phyloP scores from a whole-genome alignment of 2,888 invertebrate species.

The Philaethria dido region DNA sequence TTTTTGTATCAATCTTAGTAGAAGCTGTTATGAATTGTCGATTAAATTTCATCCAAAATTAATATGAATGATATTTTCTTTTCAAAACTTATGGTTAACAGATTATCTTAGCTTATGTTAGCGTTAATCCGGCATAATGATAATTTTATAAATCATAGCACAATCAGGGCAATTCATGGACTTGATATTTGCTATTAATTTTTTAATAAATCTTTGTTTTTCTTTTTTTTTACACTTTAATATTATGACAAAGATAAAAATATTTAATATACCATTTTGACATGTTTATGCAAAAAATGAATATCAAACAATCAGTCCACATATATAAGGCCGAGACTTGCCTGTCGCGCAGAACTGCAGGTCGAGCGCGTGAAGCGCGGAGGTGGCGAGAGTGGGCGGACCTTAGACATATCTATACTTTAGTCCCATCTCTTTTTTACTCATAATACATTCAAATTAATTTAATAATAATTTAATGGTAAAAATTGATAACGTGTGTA shows the following conservation, averaged over 20 bases:
- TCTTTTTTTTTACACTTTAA: too few relatives aligned
- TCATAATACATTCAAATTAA: conserved; percentile 7
- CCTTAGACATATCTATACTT: conserved; percentile 52
- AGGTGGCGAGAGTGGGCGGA: conserved; percentile 79
- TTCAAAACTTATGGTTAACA: background rate
- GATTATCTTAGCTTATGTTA: background rate
- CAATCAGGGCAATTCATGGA: background rate
- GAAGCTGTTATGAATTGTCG: background rate
- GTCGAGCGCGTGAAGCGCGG: conserved; percentile 79
- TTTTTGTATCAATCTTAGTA: background rate
- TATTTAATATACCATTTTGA: too few relatives aligned
- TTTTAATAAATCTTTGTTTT: background rate
- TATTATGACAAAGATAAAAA: too few relatives aligned
- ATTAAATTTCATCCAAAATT: background rate
- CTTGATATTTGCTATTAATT: background rate
- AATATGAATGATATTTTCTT: background rate
- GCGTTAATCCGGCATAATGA: background rate
- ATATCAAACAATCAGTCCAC: conserved; percentile 21
- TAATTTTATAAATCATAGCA: background rate
- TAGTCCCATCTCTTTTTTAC: conserved; percentile 6
- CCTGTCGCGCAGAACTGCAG: conserved; percentile 80
- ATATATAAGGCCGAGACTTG: conserved; percentile 56
- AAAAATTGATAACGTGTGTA: conserved; percentile 1
- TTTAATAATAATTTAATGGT: background rate
- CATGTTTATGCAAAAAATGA: background rate